Base-by-base conservation (phyloP, 2,888 invertebrate genomes). In the Watsonalla cultraria region DNA sequence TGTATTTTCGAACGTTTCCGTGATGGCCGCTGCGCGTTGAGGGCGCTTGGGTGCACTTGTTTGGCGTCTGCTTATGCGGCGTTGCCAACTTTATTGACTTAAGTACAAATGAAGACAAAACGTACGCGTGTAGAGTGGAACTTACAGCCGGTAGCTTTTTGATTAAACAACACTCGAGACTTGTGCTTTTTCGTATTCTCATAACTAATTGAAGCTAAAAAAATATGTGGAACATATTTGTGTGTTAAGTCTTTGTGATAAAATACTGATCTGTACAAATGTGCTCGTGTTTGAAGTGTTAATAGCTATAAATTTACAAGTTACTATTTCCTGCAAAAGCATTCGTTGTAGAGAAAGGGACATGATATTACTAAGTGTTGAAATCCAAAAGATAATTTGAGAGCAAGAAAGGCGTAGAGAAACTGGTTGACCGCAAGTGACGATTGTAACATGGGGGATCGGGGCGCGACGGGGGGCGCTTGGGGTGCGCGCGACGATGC, bases 401-500 rank as follows among this genome's bases (percentile, higher is more conserved):
- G 77, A 72, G 72, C 64, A 66, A 71, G 66, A 75, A 68, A 70
- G 66, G 70, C 72, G 82, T 84, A 84, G 83, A 86, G 82, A 83
- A 87, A 88, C 86, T 85, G 86, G 86, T 88, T 83, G 75, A 72
- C 76, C 78, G 76, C 77, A 83, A 82, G 82, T 76, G 77, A 78
- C 76, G 80, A 80, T 80, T 78, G 81, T 83, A 86, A 84, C 74
- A 89, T 90, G 90, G 90, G 89, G 84, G 88, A 89, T 80, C 82
- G 87, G 78, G 90, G 90, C 78, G 82, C 87, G 84, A 86, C 89
- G 87, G 90, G 90, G 84, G 90, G 89, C 88, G 90, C 90, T 85
- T 90, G 90, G 90, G 90, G 90, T 90, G 90, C 89, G 88, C 90
- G 91, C 86, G 90, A 89, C 86, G 90, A 91, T 82, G 86, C 90